A percentile compares a stretch with the other conserved stretches of the same genome.
Evolutionary conservation across 2,113 vertebrate species (phyloP).

Genomic region (Hymenochirus boettgeri): DNA sequence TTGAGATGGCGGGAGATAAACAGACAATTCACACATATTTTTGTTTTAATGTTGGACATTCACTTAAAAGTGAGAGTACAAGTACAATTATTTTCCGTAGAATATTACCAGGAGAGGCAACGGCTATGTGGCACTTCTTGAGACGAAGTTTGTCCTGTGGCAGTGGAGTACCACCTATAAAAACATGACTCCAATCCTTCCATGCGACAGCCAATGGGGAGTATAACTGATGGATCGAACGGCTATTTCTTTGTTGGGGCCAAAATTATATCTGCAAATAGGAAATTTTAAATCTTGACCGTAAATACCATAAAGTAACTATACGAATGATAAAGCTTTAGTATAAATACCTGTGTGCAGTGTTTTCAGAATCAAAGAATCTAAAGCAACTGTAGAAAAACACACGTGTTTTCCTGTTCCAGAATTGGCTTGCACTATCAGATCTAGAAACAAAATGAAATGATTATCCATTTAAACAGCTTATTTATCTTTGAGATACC

Average conservation of each 20-base stretch:
- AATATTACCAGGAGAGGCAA: conserved; percentile 95
- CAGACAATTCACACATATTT: no score
- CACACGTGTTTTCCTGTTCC: conserved; percentile 97
- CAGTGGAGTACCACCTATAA: conserved; percentile 88
- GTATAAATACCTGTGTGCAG: conserved; percentile 70
- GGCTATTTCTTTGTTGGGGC: conserved; percentile 92
- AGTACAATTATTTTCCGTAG: no score
- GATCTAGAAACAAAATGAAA: conserved; percentile 64
- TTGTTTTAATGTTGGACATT: no score
- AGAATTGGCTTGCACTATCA: conserved; percentile 96
- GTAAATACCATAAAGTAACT: not conserved
- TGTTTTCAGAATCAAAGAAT: conserved; percentile 82
- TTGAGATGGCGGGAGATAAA: no score
- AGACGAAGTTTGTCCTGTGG: conserved; percentile 80
- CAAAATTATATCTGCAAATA: conserved; percentile 81
- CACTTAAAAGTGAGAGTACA: no score
- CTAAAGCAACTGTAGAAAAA: conserved; percentile 89
- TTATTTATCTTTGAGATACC: no score
- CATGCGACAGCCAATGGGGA: conserved; percentile 82
- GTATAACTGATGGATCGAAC: conserved; percentile 95
- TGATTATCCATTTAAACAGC: no score
- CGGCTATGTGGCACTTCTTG: conserved; percentile 90
- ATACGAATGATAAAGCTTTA: not conserved
- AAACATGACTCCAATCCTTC: conserved; percentile 90
- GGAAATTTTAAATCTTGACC: not conserved